These are phyloP conservation scores for Centruroides vittatus DNA, from an alignment of 1,140 invertebrate genomes.

Conservation along the genomic window DNA sequence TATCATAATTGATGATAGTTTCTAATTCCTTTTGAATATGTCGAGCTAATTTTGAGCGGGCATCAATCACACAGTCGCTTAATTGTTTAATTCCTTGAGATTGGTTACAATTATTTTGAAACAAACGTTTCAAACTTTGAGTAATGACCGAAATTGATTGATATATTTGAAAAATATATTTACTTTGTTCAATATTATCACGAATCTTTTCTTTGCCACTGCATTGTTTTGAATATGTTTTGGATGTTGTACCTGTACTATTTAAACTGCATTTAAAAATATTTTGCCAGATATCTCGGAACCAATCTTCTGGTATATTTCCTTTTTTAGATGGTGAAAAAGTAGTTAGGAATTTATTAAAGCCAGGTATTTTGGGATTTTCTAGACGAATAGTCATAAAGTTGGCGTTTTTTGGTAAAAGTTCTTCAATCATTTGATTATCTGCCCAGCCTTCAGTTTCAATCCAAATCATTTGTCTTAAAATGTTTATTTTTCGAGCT, in stretches of 20 bases:
- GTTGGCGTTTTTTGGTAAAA: conserved; percentile 23
- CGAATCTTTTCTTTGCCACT: conserved; percentile 11
- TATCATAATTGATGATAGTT: too few relatives aligned
- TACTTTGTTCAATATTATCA: conserved; percentile 20
- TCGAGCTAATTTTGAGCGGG: too few relatives aligned
- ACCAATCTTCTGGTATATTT: conserved; percentile 30
- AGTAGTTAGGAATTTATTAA: conserved; percentile 27
- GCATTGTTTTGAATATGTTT: conserved; percentile 1
- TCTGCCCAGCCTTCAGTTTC: conserved; percentile 11
- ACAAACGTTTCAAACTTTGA: too few relatives aligned
- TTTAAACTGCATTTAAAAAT: conserved; percentile 27
- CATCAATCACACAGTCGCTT: too few relatives aligned
- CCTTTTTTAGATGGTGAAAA: conserved; percentile 26
- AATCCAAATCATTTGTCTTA: conserved; percentile 9
- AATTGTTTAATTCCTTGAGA: too few relatives aligned
- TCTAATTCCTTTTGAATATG: too few relatives aligned
- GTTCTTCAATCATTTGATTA: conserved; percentile 18
- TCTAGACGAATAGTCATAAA: conserved; percentile 24
- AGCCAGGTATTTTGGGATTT: conserved; percentile 31
- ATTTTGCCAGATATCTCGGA: conserved; percentile 33
- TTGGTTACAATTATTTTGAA: too few relatives aligned
- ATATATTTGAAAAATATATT: conserved; percentile 25
- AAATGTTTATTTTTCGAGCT: neutral
- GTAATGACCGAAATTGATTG: too few relatives aligned
- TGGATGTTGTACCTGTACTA: conserved; percentile 23